Evolutionary conservation across 2,888 invertebrate genomes (phyloP), one percentile per base, ranked within the genome.

Genomic region (Drosophila borealis): DNA sequence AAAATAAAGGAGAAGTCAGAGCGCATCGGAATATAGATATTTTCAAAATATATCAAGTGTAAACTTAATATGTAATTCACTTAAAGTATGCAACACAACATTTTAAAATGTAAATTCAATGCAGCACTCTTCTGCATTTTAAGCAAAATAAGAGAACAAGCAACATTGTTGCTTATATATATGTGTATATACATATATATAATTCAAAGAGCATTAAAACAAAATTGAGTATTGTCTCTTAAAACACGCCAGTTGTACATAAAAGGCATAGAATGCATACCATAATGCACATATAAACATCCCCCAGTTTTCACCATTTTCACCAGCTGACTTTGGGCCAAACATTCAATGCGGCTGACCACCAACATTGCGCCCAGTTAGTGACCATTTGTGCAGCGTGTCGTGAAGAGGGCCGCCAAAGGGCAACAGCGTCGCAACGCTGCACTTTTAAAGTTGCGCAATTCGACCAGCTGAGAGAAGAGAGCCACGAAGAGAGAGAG

Each of bases 301-400:
- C 53, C 56, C 64, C 46, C 42, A 2, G 46, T 59, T 62, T 39
- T 42, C 39, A 55, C 51, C 42, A 50, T 36, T 45, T 55, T 42
- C 53, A 46, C 56, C 75, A 75, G 69, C 75, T 78, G 74, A 66
- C 42, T 57, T 49, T 51, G 17, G 59, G 25, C 41, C 48, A 53
- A 63, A 63, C 60, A 56, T 29, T 17, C 44, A 39, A 39, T 56
- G 55, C 74, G 48, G 74, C 69, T 78, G 75, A 78, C 75, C 75
- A 56, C 55, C 68, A 53, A 25, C 25, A 21, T 53, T 39, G 49
- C 39, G 63, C 21, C 46, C 66, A 63, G 70, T 75, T 70, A 78
- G 89, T 88, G 87, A 61, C 70, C 73, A 73, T 56, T 89, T 78
- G 84, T 78, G 73, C 81, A 87, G 74, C 70, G 48, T 46, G 48